Evolutionary conservation across 2,113 vertebrate genomes (phyloP).

Genomic region (Psephotus haematonotus): DNA sequence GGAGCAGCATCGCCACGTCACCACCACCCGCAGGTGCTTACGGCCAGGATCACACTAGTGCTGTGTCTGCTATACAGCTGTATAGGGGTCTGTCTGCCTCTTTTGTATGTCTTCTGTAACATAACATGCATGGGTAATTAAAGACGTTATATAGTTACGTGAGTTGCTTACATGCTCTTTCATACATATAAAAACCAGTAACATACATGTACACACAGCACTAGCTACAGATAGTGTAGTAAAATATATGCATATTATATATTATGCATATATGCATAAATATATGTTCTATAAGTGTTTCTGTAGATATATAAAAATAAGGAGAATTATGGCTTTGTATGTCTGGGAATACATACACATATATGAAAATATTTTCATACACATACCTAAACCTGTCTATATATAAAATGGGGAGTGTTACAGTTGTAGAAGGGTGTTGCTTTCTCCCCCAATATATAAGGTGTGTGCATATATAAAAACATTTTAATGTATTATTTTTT

Average conservation of each 20-base stretch:
- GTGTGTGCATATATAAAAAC: background rate
- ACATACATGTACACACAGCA: fast-evolving
- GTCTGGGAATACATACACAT: too few species aligned
- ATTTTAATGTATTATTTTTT: background rate
- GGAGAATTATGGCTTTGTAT: background rate
- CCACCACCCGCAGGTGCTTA: too few species aligned
- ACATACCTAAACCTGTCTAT: background rate
- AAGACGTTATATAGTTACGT: background rate
- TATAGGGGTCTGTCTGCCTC: background rate
- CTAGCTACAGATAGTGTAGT: background rate
- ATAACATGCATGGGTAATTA: too few species aligned
- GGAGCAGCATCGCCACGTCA: background rate
- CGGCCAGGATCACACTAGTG: background rate
- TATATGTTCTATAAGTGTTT: background rate
- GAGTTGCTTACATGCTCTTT: background rate
- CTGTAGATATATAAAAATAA: background rate
- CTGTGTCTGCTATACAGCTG: background rate
- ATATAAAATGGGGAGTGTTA: background rate
- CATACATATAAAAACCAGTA: background rate
- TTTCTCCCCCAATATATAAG: too few species aligned
- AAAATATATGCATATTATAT: background rate
- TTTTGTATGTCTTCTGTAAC: background rate
- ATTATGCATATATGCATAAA: too few species aligned
- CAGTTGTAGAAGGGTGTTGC: background rate
- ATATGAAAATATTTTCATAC: background rate